Evolutionary conservation across 2,888 invertebrate genomes (phyloP), one percentile per base, ranked within the genome.

Genomic region (Spilarctia lutea): DNA sequence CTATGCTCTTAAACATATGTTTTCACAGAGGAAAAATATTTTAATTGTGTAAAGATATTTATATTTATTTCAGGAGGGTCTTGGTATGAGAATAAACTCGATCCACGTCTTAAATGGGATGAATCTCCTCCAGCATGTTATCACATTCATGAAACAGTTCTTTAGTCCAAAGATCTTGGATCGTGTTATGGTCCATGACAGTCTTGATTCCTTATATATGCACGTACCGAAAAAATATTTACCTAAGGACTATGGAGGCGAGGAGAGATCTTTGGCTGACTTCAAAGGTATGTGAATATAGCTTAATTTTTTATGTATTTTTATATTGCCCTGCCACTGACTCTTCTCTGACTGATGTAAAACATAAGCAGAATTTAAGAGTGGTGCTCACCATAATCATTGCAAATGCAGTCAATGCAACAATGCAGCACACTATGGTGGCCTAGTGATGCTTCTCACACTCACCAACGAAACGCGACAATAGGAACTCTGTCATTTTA

Each of bases 91-190:
- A 72, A 84, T 96, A 0, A 89, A 90, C 42, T 91, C 90, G 0
- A 91, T 96, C 18, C 96, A 96, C 78, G 81, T 96, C 0, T 72
- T 96, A 0, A 96, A 96, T 74, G 89, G 93, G 0, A 94, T 94
- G 0, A 81, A 87, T 3, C 85, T 92, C 1, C 84, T 91, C 0
- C 89, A 92, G 45, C 91, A 92, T 42, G 80, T 92, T 1, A 78
- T 94, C 0, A 89, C 83, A 16, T 85, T 96, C 13, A 85, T 95
- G 78, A 96, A 92, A 77, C 92, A 90, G 74, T 90, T 94, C 75
- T 80, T 95, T 39, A 93, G 91, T 65, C 91, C 93, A 2, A 96
- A 96, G 80, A 81, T 96, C 3, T 85, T 92, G 60, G 91, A 93
- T 3, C 89, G 95, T 33, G 88, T 96, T 0, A 81, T 88, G 13